A percentile compares a stretch with the other conserved stretches of the same genome.
Conservation (phyloP, 2,797 vertebrate genomes). For the Fistularia tabacaria region DNA sequence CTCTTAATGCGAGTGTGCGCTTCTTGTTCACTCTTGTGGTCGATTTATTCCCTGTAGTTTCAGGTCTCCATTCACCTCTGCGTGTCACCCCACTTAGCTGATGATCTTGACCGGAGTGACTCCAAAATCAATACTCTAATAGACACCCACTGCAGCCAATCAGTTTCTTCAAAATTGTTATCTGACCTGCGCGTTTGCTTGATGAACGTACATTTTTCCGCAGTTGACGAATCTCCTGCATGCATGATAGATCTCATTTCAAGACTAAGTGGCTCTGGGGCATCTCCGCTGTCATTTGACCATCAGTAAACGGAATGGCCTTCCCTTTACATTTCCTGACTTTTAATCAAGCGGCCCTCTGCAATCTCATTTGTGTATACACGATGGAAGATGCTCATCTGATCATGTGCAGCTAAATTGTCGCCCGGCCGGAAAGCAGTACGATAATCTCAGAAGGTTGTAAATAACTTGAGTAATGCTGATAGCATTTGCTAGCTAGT, state of each 20-base stretch:
- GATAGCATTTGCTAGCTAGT: no score
- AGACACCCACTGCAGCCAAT: conserved; percentile 52
- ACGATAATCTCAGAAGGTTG: no score
- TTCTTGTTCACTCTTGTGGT: conserved; percentile 13
- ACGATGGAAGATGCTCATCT: not conserved
- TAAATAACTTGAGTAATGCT: no score
- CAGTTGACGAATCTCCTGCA: conserved; percentile 44
- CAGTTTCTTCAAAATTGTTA: conserved; percentile 41
- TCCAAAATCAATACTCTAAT: conserved; percentile 58
- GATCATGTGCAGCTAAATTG: conserved; percentile 2
- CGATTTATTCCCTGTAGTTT: conserved; percentile 37
- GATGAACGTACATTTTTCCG: conserved; percentile 30
- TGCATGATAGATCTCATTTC: conserved; percentile 55
- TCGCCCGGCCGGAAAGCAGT: no score
- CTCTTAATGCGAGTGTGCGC: conserved; percentile 13
- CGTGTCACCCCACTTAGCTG: conserved; percentile 46
- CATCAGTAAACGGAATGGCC: conserved; percentile 60
- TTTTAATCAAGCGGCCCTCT: conserved; percentile 3
- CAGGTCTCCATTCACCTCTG: conserved; percentile 24
- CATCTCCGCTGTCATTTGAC: conserved; percentile 56
- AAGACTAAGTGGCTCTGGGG: conserved; percentile 66
- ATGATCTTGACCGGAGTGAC: conserved; percentile 51
- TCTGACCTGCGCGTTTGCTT: conserved; percentile 47
- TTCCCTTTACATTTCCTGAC: conserved; percentile 40
- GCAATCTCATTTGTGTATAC: not conserved